Conservation (phyloP, 1,140 invertebrate genomes). For the Drosophila lacertosa region DNA sequence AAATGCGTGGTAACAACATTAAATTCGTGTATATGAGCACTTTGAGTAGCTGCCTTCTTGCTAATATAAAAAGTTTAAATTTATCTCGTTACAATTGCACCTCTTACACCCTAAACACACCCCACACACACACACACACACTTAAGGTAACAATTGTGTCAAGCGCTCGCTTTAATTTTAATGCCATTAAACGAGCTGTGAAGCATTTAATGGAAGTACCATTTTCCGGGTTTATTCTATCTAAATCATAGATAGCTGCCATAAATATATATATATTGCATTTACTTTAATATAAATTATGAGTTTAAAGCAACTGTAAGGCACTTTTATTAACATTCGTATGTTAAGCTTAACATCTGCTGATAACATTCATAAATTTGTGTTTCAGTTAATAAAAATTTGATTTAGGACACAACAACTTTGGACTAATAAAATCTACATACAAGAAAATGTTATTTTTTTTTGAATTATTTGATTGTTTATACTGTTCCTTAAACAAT, state of each 20-base stretch:
- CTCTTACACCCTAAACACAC: too few species aligned
- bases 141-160: neutral
- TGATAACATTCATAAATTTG: too few species aligned
- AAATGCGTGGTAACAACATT: constrained; percentile 72
- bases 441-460: too few species aligned
- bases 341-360: neutral
- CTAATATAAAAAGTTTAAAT: constrained; percentile 24
- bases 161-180: constrained; percentile 8
- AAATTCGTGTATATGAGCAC: constrained; percentile 37
- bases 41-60: neutral
- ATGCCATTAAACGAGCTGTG: constrained; percentile 13
- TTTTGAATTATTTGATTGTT: too few species aligned
- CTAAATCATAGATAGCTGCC: neutral
- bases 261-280: neutral
- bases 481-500: too few species aligned
- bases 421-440: too few species aligned
- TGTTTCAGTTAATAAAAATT: too few species aligned
- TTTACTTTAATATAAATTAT: neutral
- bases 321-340: neutral
- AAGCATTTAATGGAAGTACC: neutral
- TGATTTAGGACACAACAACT: too few species aligned
- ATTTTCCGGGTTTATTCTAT: neutral
- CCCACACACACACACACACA: too few species aligned
- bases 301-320: neutral
- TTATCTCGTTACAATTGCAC: constrained; percentile 36